A percentile compares a stretch with the other conserved stretches of the same genome.
Evolutionary conservation across 1,140 invertebrate genomes (phyloP).

Genomic region (Trypoxylus dichotomus): DNA sequence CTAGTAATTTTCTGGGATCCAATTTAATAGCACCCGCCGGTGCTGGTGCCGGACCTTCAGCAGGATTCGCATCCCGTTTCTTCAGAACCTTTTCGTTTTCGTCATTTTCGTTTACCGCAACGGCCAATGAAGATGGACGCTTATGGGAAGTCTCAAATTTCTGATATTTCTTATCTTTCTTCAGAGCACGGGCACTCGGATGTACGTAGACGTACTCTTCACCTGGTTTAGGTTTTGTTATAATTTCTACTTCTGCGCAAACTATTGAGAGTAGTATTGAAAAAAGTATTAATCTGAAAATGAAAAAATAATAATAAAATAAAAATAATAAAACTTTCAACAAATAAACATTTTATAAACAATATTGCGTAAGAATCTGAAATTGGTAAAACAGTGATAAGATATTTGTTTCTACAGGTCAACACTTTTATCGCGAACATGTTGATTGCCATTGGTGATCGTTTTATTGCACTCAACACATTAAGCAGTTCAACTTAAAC

Average conservation of each 20-base stretch:
- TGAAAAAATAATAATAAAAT: too few relatives aligned
- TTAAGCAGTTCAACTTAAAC: too few relatives aligned
- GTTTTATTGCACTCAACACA: too few relatives aligned
- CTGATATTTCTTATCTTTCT: constrained; percentile 45
- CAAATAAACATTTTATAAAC: too few relatives aligned
- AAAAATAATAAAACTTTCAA: too few relatives aligned
- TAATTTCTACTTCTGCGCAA: constrained; percentile 38
- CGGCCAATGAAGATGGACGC: constrained; percentile 46
- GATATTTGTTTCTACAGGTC: too few relatives aligned
- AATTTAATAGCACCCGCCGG: constrained; percentile 51
- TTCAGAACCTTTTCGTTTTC: constrained; percentile 35
- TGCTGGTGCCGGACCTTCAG: constrained; percentile 43
- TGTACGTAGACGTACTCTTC: constrained; percentile 51
- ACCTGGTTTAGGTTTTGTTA: constrained; percentile 47
- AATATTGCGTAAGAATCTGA: too few relatives aligned
- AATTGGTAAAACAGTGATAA: too few relatives aligned
- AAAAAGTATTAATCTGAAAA: constrained; percentile 42
- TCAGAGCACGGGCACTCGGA: constrained; percentile 40
- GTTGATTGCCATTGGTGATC: too few relatives aligned
- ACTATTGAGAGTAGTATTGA: constrained; percentile 19
- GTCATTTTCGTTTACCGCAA: constrained; percentile 42
- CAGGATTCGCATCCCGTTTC: constrained; percentile 42
- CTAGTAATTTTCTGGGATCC: constrained; percentile 46
- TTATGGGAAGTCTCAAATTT: constrained; percentile 53
- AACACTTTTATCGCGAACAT: too few relatives aligned